phyloP scores from a whole-genome alignment of 2,113 vertebrate genomes.

The Thalassarche chlororhynchos region DNA sequence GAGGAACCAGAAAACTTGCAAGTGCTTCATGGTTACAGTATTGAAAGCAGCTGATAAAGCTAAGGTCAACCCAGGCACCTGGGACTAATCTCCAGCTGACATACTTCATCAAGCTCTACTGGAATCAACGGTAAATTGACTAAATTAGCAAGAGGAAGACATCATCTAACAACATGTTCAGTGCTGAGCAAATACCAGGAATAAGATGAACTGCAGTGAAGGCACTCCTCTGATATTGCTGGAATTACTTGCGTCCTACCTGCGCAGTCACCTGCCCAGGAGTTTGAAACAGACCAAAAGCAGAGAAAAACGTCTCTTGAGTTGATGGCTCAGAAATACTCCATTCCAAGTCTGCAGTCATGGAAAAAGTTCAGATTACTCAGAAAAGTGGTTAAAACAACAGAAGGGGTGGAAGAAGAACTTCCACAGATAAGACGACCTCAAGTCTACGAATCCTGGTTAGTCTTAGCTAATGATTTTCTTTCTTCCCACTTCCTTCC shows the following conservation, averaged over 20 bases:
- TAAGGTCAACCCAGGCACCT: slow-evolving; percentile 57
- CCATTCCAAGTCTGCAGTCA: neutral
- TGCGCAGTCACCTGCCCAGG: neutral
- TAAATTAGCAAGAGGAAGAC: slow-evolving; percentile 15
- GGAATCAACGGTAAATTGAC: slow-evolving; percentile 14
- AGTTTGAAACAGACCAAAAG: neutral
- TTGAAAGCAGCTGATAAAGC: slow-evolving; percentile 61
- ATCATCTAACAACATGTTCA: neutral
- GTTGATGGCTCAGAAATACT: neutral
- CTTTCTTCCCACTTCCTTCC: slow-evolving; percentile 59
- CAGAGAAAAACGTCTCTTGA: neutral
- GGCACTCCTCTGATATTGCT: neutral
- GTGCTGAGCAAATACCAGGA: neutral
- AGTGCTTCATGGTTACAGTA: slow-evolving; percentile 39
- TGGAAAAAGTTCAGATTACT: neutral
- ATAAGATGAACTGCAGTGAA: neutral
- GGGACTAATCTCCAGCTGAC: slow-evolving; percentile 56
- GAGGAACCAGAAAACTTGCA: slow-evolving; percentile 42
- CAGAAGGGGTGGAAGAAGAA: slow-evolving; percentile 27
- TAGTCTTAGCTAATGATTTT: slow-evolving; percentile 33
- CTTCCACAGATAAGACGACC: slow-evolving; percentile 46
- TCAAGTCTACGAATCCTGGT: neutral
- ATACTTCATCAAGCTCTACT: slow-evolving; percentile 43
- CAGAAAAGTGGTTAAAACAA: slow-evolving; percentile 24
- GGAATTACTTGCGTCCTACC: neutral